These are phyloP conservation scores for Sebastes iracundus DNA, from an alignment of 2,797 vertebrate species.

Conservation along the genomic window DNA sequence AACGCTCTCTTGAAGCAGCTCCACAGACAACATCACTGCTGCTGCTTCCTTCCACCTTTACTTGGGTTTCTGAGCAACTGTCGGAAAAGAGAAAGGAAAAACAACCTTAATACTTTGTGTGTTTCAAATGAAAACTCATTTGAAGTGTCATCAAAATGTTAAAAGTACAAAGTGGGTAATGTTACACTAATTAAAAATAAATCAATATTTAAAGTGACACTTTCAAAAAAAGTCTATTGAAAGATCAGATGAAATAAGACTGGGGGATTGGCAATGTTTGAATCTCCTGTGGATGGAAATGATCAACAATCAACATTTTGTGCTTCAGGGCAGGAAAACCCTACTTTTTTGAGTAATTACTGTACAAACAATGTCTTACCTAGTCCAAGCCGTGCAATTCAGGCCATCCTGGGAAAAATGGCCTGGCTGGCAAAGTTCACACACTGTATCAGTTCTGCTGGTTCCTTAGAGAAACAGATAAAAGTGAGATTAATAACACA, in stretches of 20 bases:
- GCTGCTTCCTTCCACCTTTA: not conserved
- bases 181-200: not conserved
- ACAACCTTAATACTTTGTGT: not conserved
- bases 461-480: constrained; percentile 55
- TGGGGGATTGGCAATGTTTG: not conserved
- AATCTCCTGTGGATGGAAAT: no score
- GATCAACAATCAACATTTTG: not conserved
- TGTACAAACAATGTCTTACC: constrained; percentile 34
- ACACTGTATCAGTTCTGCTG: constrained; percentile 43
- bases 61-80: not conserved
- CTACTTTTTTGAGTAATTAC: not conserved
- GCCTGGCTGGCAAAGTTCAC: constrained; percentile 47
- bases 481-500: fast-evolving
- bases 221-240: not conserved
- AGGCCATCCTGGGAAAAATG: constrained; percentile 49
- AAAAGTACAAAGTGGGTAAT: not conserved
- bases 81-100: not conserved
- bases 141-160: no score
- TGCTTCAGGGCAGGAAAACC: not conserved
- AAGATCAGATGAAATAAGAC: not conserved
- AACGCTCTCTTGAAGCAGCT: fast-evolving
- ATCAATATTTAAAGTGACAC: not conserved
- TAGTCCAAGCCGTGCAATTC: constrained; percentile 46
- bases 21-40: not conserved
- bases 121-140: not conserved